Base-by-base conservation (phyloP, 2,888 invertebrate genomes). In the Cataglyphis livida region DNA sequence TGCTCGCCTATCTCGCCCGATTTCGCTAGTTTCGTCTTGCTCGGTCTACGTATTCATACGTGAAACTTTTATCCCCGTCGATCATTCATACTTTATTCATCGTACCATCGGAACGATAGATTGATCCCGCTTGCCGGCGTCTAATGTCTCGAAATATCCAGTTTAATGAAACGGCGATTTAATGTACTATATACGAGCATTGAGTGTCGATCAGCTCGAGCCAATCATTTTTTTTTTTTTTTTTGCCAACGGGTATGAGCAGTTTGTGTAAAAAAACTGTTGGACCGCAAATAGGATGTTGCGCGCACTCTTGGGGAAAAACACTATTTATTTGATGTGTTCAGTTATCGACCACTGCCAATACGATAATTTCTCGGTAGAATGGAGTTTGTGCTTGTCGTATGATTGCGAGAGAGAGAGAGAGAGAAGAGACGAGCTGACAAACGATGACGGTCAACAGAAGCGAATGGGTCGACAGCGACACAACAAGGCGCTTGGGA, bases 401-500 rank as follows among this genome's bases (percentile, higher is more conserved):
- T 59, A 21, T 18, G 68, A 78, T 68, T 68, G 70, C 41, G 41
- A 75, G 10, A 62, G 7, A 51, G 73, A 6, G 28, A 59, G 15
- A 18, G 18, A 76, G 41, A 78, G 18, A 44, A 70, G 41, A 21
- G 59, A 59, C 25, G 25, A 81, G 5, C 44, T 73, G 59, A 78
- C 51, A 38, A 81, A 61, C 62, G 64, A 25, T 15, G 38, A 51
- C 41, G 64, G n/a, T 54, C 32, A 41, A 76, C 66, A 68, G 68
- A 62, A 62, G 48, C 61, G 70, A 65, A 38, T 32, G 21, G 64
- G 81, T 68, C 68, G 35, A 65, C 81, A 35, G 18, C 57, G 68
- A 82, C 59, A 66, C 59, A 71, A 79, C 71, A 41, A 41, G 62
- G 21, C 38, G 74, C 73, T 82, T 82, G 79, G 66, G 82, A 87